These are phyloP conservation scores for Apteryx owenii DNA, from an alignment of 2,113 vertebrate species.

Conservation along the genomic window DNA sequence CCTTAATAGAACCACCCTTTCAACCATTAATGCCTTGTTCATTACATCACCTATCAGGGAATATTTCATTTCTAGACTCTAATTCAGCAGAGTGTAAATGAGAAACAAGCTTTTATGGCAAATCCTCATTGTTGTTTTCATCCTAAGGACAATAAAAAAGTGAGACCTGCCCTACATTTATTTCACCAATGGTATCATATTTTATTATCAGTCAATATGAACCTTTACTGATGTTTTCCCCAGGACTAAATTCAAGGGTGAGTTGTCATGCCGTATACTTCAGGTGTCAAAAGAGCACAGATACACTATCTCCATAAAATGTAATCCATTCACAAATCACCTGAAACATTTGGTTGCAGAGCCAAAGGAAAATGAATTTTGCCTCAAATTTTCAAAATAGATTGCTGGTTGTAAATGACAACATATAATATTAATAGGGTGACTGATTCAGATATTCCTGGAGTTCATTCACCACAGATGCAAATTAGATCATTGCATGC, in stretches of 20 bases:
- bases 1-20: background rate
- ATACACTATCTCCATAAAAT: background rate
- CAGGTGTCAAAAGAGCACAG: background rate
- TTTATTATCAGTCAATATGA: background rate
- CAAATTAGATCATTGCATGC: background rate
- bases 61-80: background rate
- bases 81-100: background rate
- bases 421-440: background rate
- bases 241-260: background rate
- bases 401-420: background rate
- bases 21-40: background rate
- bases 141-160: background rate
- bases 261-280: background rate
- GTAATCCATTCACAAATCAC: background rate
- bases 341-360: background rate
- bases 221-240: background rate
- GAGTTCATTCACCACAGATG: background rate
- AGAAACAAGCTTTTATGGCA: background rate
- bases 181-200: background rate
- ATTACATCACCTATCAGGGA: background rate
- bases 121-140: background rate
- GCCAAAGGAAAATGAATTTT: background rate
- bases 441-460: background rate
- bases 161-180: background rate
- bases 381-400: background rate